Evolutionary conservation across 1,140 invertebrate species (phyloP).

Genomic region (Drosophila leontia): DNA sequence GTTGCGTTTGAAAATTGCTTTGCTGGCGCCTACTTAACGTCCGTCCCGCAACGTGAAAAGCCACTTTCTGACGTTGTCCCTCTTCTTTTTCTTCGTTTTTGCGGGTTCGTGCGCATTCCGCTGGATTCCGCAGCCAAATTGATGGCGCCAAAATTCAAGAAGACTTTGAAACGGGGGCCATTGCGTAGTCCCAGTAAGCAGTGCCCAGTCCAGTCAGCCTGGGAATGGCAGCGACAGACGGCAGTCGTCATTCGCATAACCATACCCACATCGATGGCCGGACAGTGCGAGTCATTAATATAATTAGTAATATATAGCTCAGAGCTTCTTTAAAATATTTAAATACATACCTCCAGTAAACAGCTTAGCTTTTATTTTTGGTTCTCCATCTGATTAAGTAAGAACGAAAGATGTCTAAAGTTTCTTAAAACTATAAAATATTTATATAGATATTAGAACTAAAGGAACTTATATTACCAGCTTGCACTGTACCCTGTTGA

Average conservation of each 20-base stretch:
- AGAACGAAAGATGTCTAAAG: no score
- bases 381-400: not conserved
- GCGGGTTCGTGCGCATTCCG: slow-evolving; percentile 63
- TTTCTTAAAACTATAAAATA: no score
- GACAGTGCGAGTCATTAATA: slow-evolving; percentile 9
- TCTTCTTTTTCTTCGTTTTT: slow-evolving; percentile 28
- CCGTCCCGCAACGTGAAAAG: slow-evolving; percentile 59
- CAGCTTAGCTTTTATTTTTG: no score
- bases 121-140: slow-evolving; percentile 78
- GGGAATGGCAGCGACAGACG: slow-evolving; percentile 37
- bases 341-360: not conserved
- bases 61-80: slow-evolving; percentile 31
- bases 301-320: no score
- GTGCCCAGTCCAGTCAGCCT: slow-evolving; percentile 30
- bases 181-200: slow-evolving; percentile 12
- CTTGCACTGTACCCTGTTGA: slow-evolving; percentile 34
- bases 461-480: not conserved
- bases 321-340: not conserved
- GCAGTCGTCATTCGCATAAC: slow-evolving; percentile 55
- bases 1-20: slow-evolving; percentile 67
- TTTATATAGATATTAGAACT: not conserved
- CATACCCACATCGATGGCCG: slow-evolving; percentile 31
- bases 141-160: slow-evolving; percentile 81
- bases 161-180: slow-evolving; percentile 24
- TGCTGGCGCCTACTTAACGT: slow-evolving; percentile 71